Percentiles rank a stretch among this genome's conserved stretches.
Conservation (phyloP, 2,797 vertebrate genomes). For the Chelonia mydas region DNA sequence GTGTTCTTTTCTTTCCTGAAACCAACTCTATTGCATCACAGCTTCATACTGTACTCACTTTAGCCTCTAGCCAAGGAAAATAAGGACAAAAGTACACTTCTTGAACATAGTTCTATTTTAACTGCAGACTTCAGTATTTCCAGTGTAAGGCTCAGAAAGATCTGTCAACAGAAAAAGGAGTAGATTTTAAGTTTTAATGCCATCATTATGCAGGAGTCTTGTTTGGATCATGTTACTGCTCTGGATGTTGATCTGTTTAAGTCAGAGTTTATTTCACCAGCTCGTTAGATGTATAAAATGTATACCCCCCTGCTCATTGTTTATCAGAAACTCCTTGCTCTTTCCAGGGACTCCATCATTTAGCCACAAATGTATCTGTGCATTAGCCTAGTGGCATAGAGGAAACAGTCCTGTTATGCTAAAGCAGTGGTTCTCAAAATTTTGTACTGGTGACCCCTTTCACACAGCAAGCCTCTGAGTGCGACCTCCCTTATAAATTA, state of each 20-base stretch:
- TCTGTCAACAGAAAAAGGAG: slow-evolving; percentile 30
- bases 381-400: neutral
- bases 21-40: slow-evolving; percentile 44
- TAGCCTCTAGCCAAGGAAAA: slow-evolving; percentile 67
- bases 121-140: slow-evolving; percentile 55
- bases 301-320: neutral
- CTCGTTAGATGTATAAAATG: neutral
- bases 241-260: neutral
- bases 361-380: neutral
- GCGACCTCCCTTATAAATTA: no score
- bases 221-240: neutral
- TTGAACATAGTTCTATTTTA: slow-evolving; percentile 49
- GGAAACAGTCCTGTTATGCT: neutral
- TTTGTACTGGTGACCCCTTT: no score
- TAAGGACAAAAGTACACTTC: slow-evolving; percentile 59
- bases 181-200: neutral
- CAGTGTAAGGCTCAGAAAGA: slow-evolving; percentile 52
- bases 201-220: neutral
- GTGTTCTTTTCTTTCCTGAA: slow-evolving; percentile 57
- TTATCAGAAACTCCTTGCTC: neutral
- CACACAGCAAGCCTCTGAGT: no score
- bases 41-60: slow-evolving; percentile 39
- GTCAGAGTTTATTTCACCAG: neutral
- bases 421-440: neutral
- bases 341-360: neutral